Conservation (phyloP, 2,888 invertebrate species). For the Seladonia tumulorum region DNA sequence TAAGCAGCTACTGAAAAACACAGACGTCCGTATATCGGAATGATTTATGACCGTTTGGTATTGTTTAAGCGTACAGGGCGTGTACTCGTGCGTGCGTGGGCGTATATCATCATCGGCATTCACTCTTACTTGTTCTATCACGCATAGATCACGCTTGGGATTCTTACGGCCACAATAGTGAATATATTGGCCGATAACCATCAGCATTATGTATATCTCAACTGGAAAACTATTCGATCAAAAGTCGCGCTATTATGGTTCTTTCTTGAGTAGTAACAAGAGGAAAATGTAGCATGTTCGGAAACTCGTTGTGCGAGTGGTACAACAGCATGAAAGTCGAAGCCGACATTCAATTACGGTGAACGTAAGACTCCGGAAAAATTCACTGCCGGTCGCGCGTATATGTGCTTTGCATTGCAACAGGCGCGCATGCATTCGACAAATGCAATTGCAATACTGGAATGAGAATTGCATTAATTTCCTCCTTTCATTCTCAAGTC, state of each 20-base stretch:
- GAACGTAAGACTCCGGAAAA: slow-evolving; percentile 54
- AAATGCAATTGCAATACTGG: background rate
- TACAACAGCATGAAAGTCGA: background rate
- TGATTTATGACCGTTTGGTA: slow-evolving; percentile 67
- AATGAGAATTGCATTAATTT: background rate
- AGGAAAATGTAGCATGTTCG: slow-evolving; percentile 12
- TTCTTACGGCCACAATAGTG: slow-evolving; percentile 47
- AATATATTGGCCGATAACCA: slow-evolving; percentile 13
- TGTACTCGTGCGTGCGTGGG: slow-evolving; percentile 55
- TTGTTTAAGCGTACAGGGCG: slow-evolving; percentile 67
- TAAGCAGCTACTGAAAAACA: slow-evolving; percentile 38
- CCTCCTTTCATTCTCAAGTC: background rate
- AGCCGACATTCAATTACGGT: slow-evolving; percentile 8
- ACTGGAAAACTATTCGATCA: slow-evolving; percentile 6
- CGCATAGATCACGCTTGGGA: slow-evolving; percentile 48
- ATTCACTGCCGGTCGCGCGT: slow-evolving; percentile 20
- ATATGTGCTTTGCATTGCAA: slow-evolving; percentile 34
- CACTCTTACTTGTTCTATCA: slow-evolving; percentile 51
- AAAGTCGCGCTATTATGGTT: slow-evolving; percentile 12
- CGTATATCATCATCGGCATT: slow-evolving; percentile 55
- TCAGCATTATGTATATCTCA: slow-evolving; percentile 7
- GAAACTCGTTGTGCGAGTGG: slow-evolving; percentile 4
- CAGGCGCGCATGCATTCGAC: slow-evolving; percentile 47
- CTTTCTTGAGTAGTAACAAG: background rate
- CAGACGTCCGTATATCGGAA: slow-evolving; percentile 33